These are phyloP conservation scores for Cryptoprocta ferox DNA, from an alignment of 2,797 vertebrate species.

Conservation along the genomic window DNA sequence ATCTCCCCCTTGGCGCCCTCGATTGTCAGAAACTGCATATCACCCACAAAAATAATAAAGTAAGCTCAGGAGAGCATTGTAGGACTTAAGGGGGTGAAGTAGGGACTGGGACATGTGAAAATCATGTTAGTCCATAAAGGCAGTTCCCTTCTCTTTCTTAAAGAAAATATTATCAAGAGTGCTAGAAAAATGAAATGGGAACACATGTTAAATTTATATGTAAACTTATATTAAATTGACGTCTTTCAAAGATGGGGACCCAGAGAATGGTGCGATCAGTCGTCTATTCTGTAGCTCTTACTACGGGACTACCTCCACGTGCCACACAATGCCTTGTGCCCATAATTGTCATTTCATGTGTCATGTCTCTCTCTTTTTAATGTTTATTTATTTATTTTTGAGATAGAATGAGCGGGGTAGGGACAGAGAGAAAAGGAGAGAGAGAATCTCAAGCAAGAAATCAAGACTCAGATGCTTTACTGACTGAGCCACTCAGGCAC, in stretches of 20 bases:
- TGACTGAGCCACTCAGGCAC: too few relatives aligned
- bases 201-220: not conserved
- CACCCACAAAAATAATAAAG: not conserved
- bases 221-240: not conserved
- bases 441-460: too few relatives aligned
- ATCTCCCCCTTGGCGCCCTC: not conserved
- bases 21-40: not conserved
- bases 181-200: not conserved
- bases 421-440: too few relatives aligned
- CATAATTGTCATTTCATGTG: not conserved
- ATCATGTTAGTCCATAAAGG: not conserved
- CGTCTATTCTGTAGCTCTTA: not conserved
- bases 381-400: slow-evolving; percentile 1
- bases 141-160: slow-evolving; percentile 31
- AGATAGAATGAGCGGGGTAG: too few relatives aligned
- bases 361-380: not conserved
- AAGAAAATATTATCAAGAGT: not conserved
- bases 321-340: not conserved
- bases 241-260: not conserved
- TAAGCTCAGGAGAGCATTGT: not conserved
- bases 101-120: not conserved
- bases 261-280: not conserved
- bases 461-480: too few relatives aligned
- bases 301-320: not conserved
- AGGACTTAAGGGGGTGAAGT: not conserved